Base-by-base conservation (phyloP, 2,113 vertebrate genomes). In the Scophthalmus maximus region DNA sequence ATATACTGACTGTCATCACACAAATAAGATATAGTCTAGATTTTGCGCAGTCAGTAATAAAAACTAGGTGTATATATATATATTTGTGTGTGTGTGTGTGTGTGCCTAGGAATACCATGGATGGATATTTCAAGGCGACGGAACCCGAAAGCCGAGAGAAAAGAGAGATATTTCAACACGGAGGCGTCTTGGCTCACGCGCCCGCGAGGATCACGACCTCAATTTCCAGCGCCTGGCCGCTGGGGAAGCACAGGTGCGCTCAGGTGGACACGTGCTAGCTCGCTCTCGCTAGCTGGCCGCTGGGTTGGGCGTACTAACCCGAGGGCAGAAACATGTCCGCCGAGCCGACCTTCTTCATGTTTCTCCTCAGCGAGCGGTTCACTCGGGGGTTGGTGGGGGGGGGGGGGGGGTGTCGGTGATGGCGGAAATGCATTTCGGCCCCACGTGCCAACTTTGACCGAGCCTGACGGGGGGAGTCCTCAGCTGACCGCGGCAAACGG, bases 191-290 rank as follows among this genome's bases (percentile, higher is more conserved):
- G 81, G 84, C 90, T 89, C 88, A 78, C 82, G 79, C 22, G 85
- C 84, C 87, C 84, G 74, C 58, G 53, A 75, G 88, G 92, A 83
- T 90, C 89, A 50, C 77, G 84, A 92, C 91, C 91, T 92, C 90
- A 88, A 92, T 93, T 91, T 91, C 87, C 90, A 61, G 81, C 40
- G 81, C 76, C 85, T 82, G n/a, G 82, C 81, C 83, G 83, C 82
- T n/a, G 82, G 76, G 87, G 90, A 81, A 80, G 82, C 83, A 52
- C 78, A 87, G 89, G 88, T 86, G 84, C 88, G 70, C 65, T 87
- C 81, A 65, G 73, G 73, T 80, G 78, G 82, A 78, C 70, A 69
- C 20, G 22, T 4, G 29, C 50, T 27, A 27, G 25, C 25, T 1
- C 2, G 63, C n/a, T n/a, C n/a, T n/a, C 32, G 80, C 82, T 81